Conservation (phyloP, 2,797 vertebrate species). For the Ara ararauna region DNA sequence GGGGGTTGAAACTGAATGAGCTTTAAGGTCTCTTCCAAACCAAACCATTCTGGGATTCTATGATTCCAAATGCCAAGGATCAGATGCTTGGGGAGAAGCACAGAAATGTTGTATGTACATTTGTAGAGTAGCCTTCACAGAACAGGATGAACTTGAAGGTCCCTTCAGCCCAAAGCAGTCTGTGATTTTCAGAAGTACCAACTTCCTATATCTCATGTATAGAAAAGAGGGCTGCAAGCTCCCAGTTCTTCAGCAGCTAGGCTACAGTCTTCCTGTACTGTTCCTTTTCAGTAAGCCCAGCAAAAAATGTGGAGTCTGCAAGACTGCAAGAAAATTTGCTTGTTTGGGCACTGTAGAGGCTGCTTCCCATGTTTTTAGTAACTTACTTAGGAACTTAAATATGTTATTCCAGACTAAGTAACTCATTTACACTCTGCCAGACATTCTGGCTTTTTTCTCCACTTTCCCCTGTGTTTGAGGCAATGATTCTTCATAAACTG, state of each 20-base stretch:
- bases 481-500: constrained; percentile 2
- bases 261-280: not conserved
- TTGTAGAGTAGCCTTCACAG: not conserved
- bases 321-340: not conserved
- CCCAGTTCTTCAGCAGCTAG: not conserved
- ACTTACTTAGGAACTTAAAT: not conserved
- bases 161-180: not conserved
- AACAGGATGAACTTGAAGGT: not conserved
- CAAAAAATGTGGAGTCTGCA: not conserved
- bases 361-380: not conserved
- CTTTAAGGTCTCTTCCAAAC: not conserved
- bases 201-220: not conserved
- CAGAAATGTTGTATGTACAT: accelerated
- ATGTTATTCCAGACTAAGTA: not conserved
- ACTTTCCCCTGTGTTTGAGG: not conserved
- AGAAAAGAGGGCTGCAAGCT: not conserved
- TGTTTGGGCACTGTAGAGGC: not conserved
- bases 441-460: not conserved
- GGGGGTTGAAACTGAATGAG: no score
- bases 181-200: not conserved
- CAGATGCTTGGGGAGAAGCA: not conserved
- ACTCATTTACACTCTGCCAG: not conserved
- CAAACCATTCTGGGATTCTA: not conserved
- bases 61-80: not conserved
- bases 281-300: not conserved